phyloP scores from a whole-genome alignment of 2,113 vertebrate genomes.

The Proteles cristata region DNA sequence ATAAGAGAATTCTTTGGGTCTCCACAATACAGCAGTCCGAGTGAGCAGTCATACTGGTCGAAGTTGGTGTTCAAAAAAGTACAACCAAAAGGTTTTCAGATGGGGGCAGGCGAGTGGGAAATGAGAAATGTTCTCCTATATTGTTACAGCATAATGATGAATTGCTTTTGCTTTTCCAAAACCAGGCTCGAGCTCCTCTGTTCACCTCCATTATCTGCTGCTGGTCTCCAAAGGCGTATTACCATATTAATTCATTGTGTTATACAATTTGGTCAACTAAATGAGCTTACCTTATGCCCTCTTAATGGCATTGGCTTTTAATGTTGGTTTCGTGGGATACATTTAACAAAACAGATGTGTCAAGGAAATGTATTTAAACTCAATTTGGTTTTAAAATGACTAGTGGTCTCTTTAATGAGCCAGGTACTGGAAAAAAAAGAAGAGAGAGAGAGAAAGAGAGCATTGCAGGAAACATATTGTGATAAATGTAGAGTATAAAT shows the following conservation, averaged over 20 bases:
- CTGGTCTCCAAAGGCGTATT: conserved; percentile 88
- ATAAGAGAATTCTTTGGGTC: neutral
- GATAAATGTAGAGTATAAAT: conserved; percentile 62
- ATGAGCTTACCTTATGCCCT: conserved; percentile 88
- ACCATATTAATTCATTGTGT: conserved; percentile 89
- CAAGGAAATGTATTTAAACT: conserved; percentile 86
- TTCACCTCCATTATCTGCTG: conserved; percentile 89
- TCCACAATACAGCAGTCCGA: neutral
- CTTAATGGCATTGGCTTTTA: conserved; percentile 88
- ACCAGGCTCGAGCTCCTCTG: conserved; percentile 85
- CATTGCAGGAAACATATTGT: conserved; percentile 21
- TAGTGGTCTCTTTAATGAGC: conserved; percentile 83
- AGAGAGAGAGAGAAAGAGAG: conserved; percentile 1
- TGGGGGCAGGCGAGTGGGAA: conserved; percentile 68
- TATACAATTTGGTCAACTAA: conserved; percentile 87
- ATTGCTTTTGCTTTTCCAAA: conserved; percentile 87
- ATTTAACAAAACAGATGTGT: conserved; percentile 85
- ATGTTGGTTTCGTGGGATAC: conserved; percentile 85
- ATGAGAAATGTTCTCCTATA: conserved; percentile 85
- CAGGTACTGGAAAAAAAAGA: conserved; percentile 72
- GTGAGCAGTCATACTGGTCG: conserved; percentile 49
- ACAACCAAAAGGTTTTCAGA: conserved; percentile 69
- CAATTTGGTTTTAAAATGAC: conserved; percentile 87
- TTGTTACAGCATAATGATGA: conserved; percentile 86
- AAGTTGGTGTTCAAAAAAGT: conserved; percentile 67